Conservation (phyloP, 2,888 invertebrate species). For the Cosmia pyralina region DNA sequence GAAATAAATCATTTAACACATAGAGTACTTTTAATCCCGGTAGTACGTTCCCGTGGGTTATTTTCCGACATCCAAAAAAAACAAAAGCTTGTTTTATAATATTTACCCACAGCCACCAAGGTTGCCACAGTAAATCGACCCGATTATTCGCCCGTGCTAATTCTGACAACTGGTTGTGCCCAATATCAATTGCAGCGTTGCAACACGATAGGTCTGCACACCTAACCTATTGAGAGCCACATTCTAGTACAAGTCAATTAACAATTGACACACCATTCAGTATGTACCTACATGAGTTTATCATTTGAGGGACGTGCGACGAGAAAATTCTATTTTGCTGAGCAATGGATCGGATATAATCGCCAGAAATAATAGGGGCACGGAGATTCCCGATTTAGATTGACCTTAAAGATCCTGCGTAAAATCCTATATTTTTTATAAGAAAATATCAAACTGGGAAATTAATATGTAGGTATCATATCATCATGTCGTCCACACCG, state of each 20-base stretch:
- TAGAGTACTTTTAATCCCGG: not conserved
- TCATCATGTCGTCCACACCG: too few relatives aligned
- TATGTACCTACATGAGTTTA: slow-evolving; percentile 12
- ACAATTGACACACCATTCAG: slow-evolving; percentile 41
- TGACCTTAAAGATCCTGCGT: slow-evolving; percentile 14
- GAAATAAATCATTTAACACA: too few relatives aligned
- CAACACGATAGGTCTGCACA: slow-evolving; percentile 42
- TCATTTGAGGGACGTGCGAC: slow-evolving; percentile 17
- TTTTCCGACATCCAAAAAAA: not conserved
- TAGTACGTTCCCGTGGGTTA: not conserved
- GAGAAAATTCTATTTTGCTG: slow-evolving; percentile 4
- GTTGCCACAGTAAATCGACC: slow-evolving; percentile 22
- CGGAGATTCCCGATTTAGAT: slow-evolving; percentile 9
- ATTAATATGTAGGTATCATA: not conserved
- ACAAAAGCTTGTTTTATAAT: slow-evolving; percentile 2
- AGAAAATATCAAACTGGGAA: not conserved
- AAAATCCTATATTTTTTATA: not conserved
- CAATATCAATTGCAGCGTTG: slow-evolving; percentile 51
- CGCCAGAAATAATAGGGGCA: not conserved
- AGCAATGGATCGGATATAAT: slow-evolving; percentile 5
- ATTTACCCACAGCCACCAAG: slow-evolving; percentile 23
- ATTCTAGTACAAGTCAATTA: slow-evolving; percentile 55
- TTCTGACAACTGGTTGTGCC: slow-evolving; percentile 45
- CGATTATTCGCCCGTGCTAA: slow-evolving; percentile 45
- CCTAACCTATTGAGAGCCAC: slow-evolving; percentile 43